phyloP scores from a whole-genome alignment of 2,888 invertebrate genomes.

The Rhorus exstirpatorius region DNA sequence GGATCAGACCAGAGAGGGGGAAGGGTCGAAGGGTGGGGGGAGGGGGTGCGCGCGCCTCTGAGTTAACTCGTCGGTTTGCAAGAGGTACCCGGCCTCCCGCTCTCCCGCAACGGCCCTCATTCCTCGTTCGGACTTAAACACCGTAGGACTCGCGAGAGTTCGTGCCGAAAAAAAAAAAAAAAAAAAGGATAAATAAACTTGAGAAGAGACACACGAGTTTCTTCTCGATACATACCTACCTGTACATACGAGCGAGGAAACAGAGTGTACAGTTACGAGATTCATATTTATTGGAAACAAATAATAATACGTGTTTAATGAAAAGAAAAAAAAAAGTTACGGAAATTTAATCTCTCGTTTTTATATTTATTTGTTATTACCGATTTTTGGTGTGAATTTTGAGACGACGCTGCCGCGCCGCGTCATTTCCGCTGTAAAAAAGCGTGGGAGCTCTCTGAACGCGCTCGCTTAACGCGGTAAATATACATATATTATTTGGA shows the following conservation, averaged over 20 bases:
- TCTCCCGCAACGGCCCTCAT: conserved; percentile 77
- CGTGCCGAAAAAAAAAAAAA: conserved; percentile 24
- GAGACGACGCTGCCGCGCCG: too few species aligned
- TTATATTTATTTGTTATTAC: neutral
- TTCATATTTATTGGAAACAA: too few species aligned
- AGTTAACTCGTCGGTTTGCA: conserved; percentile 37
- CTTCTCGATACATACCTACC: conserved; percentile 20
- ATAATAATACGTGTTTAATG: neutral
- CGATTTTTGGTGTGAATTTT: conserved; percentile 22
- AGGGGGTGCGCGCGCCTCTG: conserved; percentile 62
- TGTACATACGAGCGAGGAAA: conserved; percentile 46
- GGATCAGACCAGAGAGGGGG: conserved; percentile 46
- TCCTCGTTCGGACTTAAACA: conserved; percentile 77
- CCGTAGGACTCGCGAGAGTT: conserved; percentile 57
- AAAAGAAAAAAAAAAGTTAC: conserved; percentile 8
- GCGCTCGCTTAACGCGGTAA: too few species aligned
- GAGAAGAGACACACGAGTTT: conserved; percentile 35
- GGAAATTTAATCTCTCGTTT: too few species aligned
- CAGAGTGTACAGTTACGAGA: conserved; percentile 23
- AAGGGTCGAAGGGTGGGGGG: conserved; percentile 42
- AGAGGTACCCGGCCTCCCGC: conserved; percentile 67
- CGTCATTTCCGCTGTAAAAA: conserved; percentile 8
- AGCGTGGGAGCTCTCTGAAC: neutral
- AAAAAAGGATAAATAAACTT: neutral
- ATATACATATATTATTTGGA: conserved; percentile 31